phyloP scores from a whole-genome alignment of 2,888 invertebrate genomes.

The Drosophila recens region DNA sequence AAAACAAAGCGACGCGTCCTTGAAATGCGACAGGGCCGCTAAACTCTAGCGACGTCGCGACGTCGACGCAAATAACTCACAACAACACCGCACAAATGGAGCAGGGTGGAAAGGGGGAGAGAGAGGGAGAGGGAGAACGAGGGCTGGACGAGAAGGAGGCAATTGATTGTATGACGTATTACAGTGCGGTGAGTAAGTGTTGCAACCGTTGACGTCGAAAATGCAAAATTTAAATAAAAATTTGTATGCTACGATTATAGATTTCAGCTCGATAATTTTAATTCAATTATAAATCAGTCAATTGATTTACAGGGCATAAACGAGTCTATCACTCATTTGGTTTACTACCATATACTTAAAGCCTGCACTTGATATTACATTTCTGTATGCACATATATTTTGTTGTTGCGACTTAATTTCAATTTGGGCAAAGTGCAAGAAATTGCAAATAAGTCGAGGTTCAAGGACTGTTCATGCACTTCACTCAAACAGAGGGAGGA shows the following conservation, averaged over 20 bases:
- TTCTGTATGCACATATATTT: slow-evolving; percentile 20
- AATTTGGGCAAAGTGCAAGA: slow-evolving; percentile 50
- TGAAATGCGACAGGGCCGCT: slow-evolving; percentile 76
- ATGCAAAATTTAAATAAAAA: slow-evolving; percentile 22
- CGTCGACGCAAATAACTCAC: slow-evolving; percentile 77
- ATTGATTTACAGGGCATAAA: slow-evolving; percentile 21
- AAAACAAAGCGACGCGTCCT: slow-evolving; percentile 73
- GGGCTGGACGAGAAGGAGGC: slow-evolving; percentile 16
- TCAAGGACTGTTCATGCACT: slow-evolving; percentile 59
- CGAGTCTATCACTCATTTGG: neutral
- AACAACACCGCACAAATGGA: slow-evolving; percentile 32
- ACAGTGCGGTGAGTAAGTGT: slow-evolving; percentile 47
- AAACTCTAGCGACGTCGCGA: slow-evolving; percentile 61
- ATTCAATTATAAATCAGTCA: neutral
- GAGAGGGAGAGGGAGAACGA: slow-evolving; percentile 26
- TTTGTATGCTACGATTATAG: slow-evolving; percentile 4
- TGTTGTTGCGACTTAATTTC: slow-evolving; percentile 28
- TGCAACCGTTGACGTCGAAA: slow-evolving; percentile 21
- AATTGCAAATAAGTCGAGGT: slow-evolving; percentile 43
- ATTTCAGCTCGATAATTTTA: neutral
- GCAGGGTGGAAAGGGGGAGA: neutral
- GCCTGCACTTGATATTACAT: slow-evolving; percentile 30
- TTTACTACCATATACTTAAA: neutral
- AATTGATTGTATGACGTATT: slow-evolving; percentile 21
- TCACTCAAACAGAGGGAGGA: neutral